Percentiles rank a stretch among this genome's conserved stretches.
Evolutionary conservation across 2,888 invertebrate species (phyloP).

Genomic region (Lasioglossum villosulum): DNA sequence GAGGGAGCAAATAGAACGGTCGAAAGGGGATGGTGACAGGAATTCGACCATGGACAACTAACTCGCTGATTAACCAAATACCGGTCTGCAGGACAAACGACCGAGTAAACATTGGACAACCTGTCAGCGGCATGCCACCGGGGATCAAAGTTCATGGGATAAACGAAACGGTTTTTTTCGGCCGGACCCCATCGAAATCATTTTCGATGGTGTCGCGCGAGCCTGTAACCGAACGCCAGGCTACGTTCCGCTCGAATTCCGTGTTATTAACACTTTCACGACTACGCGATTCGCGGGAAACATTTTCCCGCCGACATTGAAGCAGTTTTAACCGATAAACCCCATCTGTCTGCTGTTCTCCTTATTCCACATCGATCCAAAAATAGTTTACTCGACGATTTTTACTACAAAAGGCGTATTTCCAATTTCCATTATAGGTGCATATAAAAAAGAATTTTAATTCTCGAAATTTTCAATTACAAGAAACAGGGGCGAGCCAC

Average conservation of each 20-base stretch:
- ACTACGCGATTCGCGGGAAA: not conserved
- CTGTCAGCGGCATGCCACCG: constrained; percentile 72
- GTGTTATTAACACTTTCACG: constrained; percentile 24
- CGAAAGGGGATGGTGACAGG: constrained; percentile 61
- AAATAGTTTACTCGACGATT: not conserved
- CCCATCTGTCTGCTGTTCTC: not conserved
- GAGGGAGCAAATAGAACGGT: constrained; percentile 41
- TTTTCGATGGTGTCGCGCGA: constrained; percentile 49
- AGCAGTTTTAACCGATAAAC: not conserved
- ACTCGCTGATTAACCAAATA: constrained; percentile 81
- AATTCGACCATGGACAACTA: constrained; percentile 76
- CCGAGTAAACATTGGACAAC: constrained; percentile 75
- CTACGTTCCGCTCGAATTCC: constrained; percentile 46
- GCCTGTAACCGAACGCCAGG: constrained; percentile 2
- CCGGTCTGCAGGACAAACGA: constrained; percentile 74
- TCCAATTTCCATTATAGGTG: too few relatives aligned
- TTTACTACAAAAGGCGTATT: too few relatives aligned
- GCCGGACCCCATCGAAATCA: constrained; percentile 50
- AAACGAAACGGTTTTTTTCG: constrained; percentile 65
- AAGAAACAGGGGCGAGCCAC: not conserved
- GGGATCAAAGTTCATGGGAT: constrained; percentile 75
- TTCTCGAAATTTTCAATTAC: too few relatives aligned
- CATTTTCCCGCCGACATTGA: not conserved
- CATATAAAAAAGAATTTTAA: too few relatives aligned
- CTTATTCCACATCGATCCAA: not conserved